These are phyloP conservation scores for Donacobius atricapilla DNA, from an alignment of 2,113 vertebrate genomes.

Conservation along the genomic window DNA sequence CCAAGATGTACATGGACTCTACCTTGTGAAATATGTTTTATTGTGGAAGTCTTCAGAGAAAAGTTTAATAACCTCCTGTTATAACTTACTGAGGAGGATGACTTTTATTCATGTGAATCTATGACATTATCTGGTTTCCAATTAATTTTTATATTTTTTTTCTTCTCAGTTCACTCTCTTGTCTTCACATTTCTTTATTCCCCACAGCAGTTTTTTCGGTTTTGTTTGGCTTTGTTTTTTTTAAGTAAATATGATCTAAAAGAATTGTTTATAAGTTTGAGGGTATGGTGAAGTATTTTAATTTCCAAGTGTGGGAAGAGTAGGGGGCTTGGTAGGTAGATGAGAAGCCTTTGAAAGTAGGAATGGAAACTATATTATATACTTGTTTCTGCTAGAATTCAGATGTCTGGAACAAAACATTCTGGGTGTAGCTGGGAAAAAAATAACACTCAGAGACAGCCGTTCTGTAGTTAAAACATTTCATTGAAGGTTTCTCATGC, in stretches of 20 bases:
- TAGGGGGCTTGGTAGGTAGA: not conserved
- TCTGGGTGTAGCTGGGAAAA: not conserved
- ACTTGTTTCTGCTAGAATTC: constrained; percentile 21
- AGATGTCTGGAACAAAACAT: not conserved
- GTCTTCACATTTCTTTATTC: not conserved
- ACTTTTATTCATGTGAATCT: not conserved
- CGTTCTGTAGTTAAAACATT: not conserved
- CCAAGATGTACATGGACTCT: not conserved
- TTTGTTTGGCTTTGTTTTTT: too few species aligned
- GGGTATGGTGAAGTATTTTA: not conserved
- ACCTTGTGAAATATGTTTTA: not conserved
- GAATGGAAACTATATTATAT: constrained; percentile 22
- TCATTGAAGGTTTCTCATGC: not conserved
- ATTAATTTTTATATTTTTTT: not conserved
- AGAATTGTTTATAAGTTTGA: not conserved
- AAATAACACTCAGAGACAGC: not conserved
- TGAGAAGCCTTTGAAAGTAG: constrained; percentile 29
- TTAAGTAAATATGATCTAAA: not conserved
- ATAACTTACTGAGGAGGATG: not conserved
- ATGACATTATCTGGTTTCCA: not conserved
- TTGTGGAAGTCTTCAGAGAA: not conserved
- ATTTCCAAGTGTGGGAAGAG: not conserved
- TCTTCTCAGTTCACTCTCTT: not conserved
- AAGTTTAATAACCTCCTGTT: not conserved
- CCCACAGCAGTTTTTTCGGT: not conserved